Conservation (phyloP, 2,797 vertebrate genomes). For the Cryptoblepharus egeriae region DNA sequence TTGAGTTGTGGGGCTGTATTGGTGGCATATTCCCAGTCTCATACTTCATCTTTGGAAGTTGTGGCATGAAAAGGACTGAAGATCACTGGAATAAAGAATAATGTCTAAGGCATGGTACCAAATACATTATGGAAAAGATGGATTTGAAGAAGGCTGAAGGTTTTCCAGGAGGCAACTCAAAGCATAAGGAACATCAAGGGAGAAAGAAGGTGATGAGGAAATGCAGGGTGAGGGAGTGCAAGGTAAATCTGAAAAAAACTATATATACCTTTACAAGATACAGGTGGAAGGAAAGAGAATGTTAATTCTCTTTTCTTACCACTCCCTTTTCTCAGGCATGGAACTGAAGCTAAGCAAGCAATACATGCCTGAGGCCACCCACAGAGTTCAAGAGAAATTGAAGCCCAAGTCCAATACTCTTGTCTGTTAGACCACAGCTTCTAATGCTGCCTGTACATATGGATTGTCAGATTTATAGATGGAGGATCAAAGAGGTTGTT, state of each 20-base stretch:
- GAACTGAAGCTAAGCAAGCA: not conserved
- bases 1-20: too few relatives aligned
- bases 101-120: too few relatives aligned
- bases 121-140: too few relatives aligned
- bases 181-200: too few relatives aligned
- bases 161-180: too few relatives aligned
- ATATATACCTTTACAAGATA: not conserved
- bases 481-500: constrained; percentile 1
- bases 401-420: constrained; percentile 24
- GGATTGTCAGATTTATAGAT: constrained; percentile 21
- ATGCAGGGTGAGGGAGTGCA: not conserved
- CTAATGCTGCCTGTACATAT: not conserved
- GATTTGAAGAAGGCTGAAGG: not conserved
- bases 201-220: not conserved
- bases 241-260: not conserved
- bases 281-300: not conserved
- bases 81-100: too few relatives aligned
- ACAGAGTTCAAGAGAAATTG: constrained; percentile 29
- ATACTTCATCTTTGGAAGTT: too few relatives aligned
- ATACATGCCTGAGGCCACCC: constrained; percentile 26
- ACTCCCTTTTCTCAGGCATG: not conserved
- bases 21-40: too few relatives aligned
- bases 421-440: constrained; percentile 20
- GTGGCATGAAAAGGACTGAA: too few relatives aligned
- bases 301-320: constrained; percentile 5